Evolutionary conservation across 2,113 vertebrate genomes (phyloP), one percentile per base, ranked within the genome.

Genomic region (Chaetura pelagica): DNA sequence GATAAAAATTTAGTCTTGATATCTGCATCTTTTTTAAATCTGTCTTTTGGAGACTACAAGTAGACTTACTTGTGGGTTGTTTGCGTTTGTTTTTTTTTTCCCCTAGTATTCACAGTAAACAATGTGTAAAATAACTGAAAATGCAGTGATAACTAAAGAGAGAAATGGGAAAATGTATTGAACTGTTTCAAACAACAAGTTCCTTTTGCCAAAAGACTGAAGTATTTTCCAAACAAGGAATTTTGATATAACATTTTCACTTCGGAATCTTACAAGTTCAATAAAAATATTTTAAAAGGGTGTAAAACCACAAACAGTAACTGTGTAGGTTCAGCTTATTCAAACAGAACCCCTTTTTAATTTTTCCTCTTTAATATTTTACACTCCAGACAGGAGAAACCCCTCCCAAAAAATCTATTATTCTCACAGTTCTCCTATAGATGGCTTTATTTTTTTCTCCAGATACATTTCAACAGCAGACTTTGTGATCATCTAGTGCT

Each of bases 401-500:
- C 12, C 3, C 11, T 7, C 19, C 27, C 7, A 42, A 35, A 12
- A 34, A 64, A 38, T 42, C 3, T 1, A 26, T 71, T 81, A 48
- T 89, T 87, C 75, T 94, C 58, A 24, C 44, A 82, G 27, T 55
- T 84, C 38, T 62, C 72, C 44, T 81, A 48, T 89, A 81, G 64
- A 62, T 84, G 54, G 61, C 52, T 95, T 95, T 84, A 44, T 75
- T 93, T 89, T 89, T 38, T 81, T 68, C 54, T 89, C 64, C 68
- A 92, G 61, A 72, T 81, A 18, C 5, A 1, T 81, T 95, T 92
- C 62, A 90, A 35, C 84, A 91, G 69, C 69, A 91, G 48, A 26
- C 38, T 77, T 81, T 89, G 44, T 89, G 93, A 95, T 92, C 89
- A 51, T 93, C 64, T 62, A 93, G 71, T 69, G 46, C 80, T 84